Conservation (phyloP, 2,888 invertebrate genomes). For the Rotaria socialis region DNA sequence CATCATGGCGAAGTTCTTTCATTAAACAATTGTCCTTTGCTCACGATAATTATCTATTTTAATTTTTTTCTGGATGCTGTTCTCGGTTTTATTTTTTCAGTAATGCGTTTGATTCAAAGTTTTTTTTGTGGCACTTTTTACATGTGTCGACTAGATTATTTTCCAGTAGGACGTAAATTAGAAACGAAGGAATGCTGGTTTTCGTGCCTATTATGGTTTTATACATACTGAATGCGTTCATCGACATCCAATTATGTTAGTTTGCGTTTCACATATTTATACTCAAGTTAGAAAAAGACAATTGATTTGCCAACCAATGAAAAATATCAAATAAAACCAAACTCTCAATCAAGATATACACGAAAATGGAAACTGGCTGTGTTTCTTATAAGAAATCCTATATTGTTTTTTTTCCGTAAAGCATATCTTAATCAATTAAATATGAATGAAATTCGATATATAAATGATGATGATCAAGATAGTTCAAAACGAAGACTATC, state of each 20-base stretch:
- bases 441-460: background rate
- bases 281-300: background rate
- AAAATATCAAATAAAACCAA: background rate
- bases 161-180: constrained; percentile 9
- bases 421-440: background rate
- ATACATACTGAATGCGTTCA: constrained; percentile 6
- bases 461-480: background rate
- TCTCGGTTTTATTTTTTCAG: constrained; percentile 14
- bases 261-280: background rate
- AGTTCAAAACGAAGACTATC: background rate
- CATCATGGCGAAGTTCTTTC: background rate
- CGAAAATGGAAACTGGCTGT: constrained; percentile 1
- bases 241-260: constrained; percentile 14
- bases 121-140: background rate
- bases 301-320: background rate
- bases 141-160: constrained; percentile 30
- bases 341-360: background rate
- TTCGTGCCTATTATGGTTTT: background rate
- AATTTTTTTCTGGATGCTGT: constrained; percentile 21
- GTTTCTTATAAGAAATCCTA: background rate
- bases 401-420: background rate
- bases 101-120: background rate
- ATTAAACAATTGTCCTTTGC: background rate
- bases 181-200: background rate
- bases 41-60: constrained; percentile 8